Percentiles rank a stretch among this genome's conserved stretches.
These are phyloP conservation scores for Lates calcarifer DNA, from an alignment of 2,113 vertebrate species.

Conservation along the genomic window DNA sequence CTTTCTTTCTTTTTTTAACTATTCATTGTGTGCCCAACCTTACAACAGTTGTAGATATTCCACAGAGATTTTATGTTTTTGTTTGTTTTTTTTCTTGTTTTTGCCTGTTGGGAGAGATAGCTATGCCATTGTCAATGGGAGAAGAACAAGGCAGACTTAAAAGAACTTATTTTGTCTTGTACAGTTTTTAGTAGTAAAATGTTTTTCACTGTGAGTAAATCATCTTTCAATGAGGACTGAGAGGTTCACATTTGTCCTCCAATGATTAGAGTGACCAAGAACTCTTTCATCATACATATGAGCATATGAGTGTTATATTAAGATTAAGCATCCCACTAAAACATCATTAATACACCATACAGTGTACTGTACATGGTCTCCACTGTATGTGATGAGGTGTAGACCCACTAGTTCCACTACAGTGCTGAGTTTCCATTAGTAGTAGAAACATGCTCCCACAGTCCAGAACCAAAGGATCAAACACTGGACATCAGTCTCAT, in stretches of 20 bases:
- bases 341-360: too few species aligned
- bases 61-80: neutral
- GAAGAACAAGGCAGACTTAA: too few species aligned
- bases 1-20: too few species aligned
- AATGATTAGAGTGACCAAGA: too few species aligned
- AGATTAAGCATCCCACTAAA: neutral
- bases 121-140: too few species aligned
- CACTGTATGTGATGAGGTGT: neutral
- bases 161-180: too few species aligned
- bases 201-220: too few species aligned
- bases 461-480: slow-evolving; percentile 55
- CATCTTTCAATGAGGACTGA: too few species aligned
- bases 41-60: neutral
- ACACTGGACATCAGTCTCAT: slow-evolving; percentile 61
- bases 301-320: too few species aligned
- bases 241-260: too few species aligned
- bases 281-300: too few species aligned
- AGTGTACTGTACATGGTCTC: neutral
- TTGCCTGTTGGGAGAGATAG: neutral
- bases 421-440: slow-evolving; percentile 33
- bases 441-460: slow-evolving; percentile 28
- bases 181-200: too few species aligned
- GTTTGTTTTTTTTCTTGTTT: neutral
- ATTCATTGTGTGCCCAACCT: neutral
- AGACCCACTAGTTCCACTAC: neutral